Conservation (phyloP, 2,797 vertebrate species). For the Gambusia yucatana region DNA sequence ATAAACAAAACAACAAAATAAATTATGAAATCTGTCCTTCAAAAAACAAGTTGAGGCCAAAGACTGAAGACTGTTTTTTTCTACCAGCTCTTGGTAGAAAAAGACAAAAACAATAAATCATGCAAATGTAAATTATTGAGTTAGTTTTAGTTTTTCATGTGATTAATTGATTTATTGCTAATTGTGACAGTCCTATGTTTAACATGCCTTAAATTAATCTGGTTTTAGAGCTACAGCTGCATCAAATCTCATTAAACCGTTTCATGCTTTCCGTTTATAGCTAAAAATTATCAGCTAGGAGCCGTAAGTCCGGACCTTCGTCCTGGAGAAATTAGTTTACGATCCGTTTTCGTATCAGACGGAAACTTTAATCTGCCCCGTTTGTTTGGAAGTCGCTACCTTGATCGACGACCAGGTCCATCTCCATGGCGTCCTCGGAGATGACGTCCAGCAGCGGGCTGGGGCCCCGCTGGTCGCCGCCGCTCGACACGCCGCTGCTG, state of each 20-base stretch:
- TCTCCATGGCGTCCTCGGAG: slow-evolving; percentile 88
- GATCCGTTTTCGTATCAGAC: background rate
- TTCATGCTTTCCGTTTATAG: background rate
- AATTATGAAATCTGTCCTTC: too few relatives aligned
- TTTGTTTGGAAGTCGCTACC: slow-evolving; percentile 33
- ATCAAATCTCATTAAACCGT: background rate
- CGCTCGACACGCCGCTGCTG: slow-evolving; percentile 70
- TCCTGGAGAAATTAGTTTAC: background rate
- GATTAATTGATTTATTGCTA: too few relatives aligned
- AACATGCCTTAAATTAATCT: background rate
- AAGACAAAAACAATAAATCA: too few relatives aligned
- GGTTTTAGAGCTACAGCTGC: background rate
- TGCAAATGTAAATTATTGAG: too few relatives aligned
- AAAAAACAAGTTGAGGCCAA: too few relatives aligned
- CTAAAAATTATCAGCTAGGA: background rate
- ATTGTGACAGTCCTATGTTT: background rate
- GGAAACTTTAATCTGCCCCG: background rate
- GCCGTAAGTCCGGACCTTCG: background rate
- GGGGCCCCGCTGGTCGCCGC: slow-evolving; percentile 71
- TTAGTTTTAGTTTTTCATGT: too few relatives aligned
- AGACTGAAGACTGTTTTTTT: too few relatives aligned
- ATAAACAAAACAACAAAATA: too few relatives aligned
- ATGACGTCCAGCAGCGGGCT: slow-evolving; percentile 86
- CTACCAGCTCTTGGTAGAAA: too few relatives aligned
- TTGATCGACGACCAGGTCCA: slow-evolving; percentile 85